Evolutionary conservation across 2,888 invertebrate genomes (phyloP).

Genomic region (Anagyrus pseudococci): DNA sequence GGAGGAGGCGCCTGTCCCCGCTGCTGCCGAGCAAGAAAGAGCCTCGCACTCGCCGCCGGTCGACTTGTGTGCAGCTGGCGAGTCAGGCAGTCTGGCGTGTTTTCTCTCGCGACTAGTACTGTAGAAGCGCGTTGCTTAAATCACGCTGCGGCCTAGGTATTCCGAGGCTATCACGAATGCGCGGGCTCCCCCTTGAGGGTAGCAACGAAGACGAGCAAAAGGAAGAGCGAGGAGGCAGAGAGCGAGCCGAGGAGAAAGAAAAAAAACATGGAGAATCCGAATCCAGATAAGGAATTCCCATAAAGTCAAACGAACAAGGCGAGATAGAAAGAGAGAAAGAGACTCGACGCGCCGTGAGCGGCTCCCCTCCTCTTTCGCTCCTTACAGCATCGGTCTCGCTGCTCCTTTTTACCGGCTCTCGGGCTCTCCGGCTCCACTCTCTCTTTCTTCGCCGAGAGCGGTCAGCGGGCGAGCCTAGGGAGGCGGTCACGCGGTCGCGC

Average conservation of each 20-base stretch:
- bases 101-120: neutral
- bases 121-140: slow-evolving; percentile 3
- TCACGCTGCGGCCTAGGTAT: slow-evolving; percentile 22
- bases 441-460: slow-evolving; percentile 6
- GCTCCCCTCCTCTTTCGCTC: slow-evolving; percentile 25
- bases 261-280: slow-evolving; percentile 33
- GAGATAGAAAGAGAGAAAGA: too few relatives aligned
- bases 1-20: slow-evolving; percentile 13
- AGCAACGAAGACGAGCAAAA: neutral
- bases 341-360: slow-evolving; percentile 5
- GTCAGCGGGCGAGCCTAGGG: neutral
- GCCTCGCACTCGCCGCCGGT: neutral
- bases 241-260: slow-evolving; percentile 1
- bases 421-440: neutral
- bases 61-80: neutral
- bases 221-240: neutral
- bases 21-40: neutral
- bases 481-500: slow-evolving; percentile 10
- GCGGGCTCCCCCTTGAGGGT: neutral
- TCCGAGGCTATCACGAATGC: slow-evolving; percentile 22
- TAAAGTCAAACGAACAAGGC: slow-evolving; percentile 38
- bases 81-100: too few relatives aligned
- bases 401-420: slow-evolving; percentile 1
- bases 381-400: neutral
- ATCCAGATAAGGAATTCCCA: slow-evolving; percentile 41